Evolutionary conservation across 2,113 vertebrate genomes (phyloP), one percentile per base, ranked within the genome.

Genomic region (Seriola rivoliana): DNA sequence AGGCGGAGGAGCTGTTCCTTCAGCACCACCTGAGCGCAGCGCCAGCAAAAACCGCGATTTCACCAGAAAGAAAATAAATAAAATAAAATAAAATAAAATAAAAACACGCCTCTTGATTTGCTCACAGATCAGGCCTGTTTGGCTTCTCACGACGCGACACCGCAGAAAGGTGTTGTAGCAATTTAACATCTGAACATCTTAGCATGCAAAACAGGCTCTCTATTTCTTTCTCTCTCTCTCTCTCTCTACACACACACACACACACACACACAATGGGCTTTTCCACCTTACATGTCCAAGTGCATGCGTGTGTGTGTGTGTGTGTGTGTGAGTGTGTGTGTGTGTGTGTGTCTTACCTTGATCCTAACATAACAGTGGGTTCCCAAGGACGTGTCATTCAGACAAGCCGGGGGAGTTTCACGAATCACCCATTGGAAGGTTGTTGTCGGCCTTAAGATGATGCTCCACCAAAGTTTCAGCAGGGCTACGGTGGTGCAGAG

Each of bases 321-420:
- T 5, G 34, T 44, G 29, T 59, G 38, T 13, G 63, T 34, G 68
- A 4, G 34, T 34, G 29, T 59, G 68, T 5, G 34, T 44, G 29
- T 59, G 38, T 13, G 63, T 34, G 68, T 5, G 34, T 34, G 29
- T 59, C 88, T 89, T 90, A 94, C 98, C 98, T 99, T 99, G 92
- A 98, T 97, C 77, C 97, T 83, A 76, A 99, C 97, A 92, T 99
- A 99, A 94, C 97, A 99, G 95, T 99, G 98, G 62, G 98, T 99
- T 71, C 98, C 97, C 95, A 97, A 92, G 87, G 97, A 97, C 92
- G 97, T 97, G 96, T 99, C 97, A 93, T 94, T 96, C 88, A 99
- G 90, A 89, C 97, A 98, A 54, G 96, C 95, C 4, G 98, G 98
- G 4, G 97, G 96, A 60, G 93, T 95, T 63, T 98, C 96, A 46